These are phyloP conservation scores for Artemia franciscana DNA, from an alignment of 1,140 invertebrate genomes.

Conservation along the genomic window DNA sequence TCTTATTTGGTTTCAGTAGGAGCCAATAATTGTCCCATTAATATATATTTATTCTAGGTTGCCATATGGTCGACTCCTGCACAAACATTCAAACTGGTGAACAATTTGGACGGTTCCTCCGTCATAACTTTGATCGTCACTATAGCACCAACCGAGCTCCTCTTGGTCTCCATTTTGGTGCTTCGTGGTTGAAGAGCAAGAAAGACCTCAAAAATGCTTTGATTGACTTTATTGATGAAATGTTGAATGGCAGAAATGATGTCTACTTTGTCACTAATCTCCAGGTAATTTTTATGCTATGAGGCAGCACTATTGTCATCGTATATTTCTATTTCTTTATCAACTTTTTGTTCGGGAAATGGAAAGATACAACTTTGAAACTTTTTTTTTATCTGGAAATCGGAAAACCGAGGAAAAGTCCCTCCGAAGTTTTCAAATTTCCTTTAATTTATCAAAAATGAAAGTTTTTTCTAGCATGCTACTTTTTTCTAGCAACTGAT, in stretches of 20 bases:
- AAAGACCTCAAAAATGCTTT: constrained; percentile 76
- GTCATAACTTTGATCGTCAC: constrained; percentile 83
- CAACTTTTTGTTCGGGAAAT: no score
- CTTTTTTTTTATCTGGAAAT: no score
- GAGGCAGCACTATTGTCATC: no score
- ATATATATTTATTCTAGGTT: constrained; percentile 19
- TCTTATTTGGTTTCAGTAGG: no score
- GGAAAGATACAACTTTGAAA: no score
- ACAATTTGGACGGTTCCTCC: constrained; percentile 55
- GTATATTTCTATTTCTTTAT: no score
- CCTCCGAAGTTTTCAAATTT: no score
- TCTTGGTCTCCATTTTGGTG: constrained; percentile 81
- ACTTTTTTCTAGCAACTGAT: no score
- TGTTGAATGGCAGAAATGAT: constrained; percentile 53
- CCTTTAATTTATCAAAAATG: no score
- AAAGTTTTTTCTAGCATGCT: no score
- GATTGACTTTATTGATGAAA: constrained; percentile 80
- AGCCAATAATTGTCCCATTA: no score
- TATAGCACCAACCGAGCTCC: constrained; percentile 77
- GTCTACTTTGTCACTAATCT: constrained; percentile 83
- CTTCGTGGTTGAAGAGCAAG: constrained; percentile 82
- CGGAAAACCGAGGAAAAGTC: no score
- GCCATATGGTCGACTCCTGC: constrained; percentile 81
- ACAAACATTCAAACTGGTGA: constrained; percentile 71
- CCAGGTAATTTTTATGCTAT: constrained; percentile 40